These are phyloP conservation scores for Platynereis dumerilii DNA, from an alignment of 2,888 invertebrate genomes.

Conservation along the genomic window DNA sequence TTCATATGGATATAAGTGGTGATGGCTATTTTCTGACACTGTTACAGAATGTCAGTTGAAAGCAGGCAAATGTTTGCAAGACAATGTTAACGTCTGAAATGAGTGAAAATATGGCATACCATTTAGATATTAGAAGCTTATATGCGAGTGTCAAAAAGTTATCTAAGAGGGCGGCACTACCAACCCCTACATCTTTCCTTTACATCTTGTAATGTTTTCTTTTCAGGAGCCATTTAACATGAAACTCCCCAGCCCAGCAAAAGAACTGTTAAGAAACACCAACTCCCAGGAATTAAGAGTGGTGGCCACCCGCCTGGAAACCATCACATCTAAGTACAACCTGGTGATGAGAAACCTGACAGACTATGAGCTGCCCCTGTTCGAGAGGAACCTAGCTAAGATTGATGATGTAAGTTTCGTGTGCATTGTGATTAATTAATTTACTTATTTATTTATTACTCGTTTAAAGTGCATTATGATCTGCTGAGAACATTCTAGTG, in stretches of 20 bases:
- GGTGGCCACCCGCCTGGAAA: slow-evolving; percentile 58
- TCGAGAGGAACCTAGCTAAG: slow-evolving; percentile 59
- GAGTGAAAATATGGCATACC: no score
- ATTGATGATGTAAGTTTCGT: slow-evolving; percentile 56
- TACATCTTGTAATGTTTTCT: background rate
- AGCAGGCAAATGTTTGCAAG: no score
- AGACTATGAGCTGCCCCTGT: slow-evolving; percentile 59
- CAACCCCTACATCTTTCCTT: background rate
- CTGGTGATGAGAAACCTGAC: slow-evolving; percentile 59
- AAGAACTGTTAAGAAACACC: slow-evolving; percentile 56
- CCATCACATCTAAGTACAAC: slow-evolving; percentile 62
- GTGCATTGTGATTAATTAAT: background rate
- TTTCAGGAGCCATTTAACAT: background rate
- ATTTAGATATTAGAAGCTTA: no score
- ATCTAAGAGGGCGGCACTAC: no score
- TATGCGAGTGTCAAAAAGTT: no score
- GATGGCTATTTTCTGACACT: no score
- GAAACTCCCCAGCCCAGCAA: slow-evolving; percentile 47
- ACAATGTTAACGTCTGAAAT: no score
- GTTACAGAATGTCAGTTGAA: no score
- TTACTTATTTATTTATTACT: no score
- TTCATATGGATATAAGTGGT: no score
- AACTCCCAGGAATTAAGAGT: slow-evolving; percentile 53
- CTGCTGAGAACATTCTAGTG: background rate
- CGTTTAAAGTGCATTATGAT: no score